Base-by-base conservation (phyloP, 1,140 invertebrate species). In the Megalopta genalis region DNA sequence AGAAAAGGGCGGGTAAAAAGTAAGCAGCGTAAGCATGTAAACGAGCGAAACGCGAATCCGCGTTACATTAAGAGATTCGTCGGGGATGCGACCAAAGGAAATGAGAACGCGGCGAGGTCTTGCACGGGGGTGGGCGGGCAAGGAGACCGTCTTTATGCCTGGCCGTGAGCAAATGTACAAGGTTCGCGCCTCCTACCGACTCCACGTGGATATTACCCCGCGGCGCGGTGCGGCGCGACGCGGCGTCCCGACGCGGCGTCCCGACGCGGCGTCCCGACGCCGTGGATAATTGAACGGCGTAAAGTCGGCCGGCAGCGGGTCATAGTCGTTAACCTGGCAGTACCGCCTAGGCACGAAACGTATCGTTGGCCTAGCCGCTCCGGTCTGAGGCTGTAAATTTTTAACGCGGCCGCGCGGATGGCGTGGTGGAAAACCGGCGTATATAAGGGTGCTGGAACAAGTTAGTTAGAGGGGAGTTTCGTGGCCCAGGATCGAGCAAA, bases 251-350 rank as follows among this genome's bases (percentile, higher is more conserved):
- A n/a, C 32, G 32, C 32, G 32, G 32, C 32, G 32, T 1, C n/a
- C 74, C 63, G 67, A 37, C 59, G 54, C 23, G 62, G 54, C 59
- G 46, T 23, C n/a, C 65, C 68, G 63, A 60, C 75, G 57, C 77
- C 39, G 46, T 27, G 69, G 78, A 85, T 85, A 85, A 85, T 85
- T 85, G 83, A 84, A 85, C 69, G 66, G 74, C 74, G 74, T 63
- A 69, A 80, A 60, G 80, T 77, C 74, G 69, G 49, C 77, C 77
- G 62, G 60, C 70, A 66, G 69, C 69, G 63, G 67, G 74, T 74
- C 74, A 70, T 70, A 69, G 32, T 74, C 78, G 83, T 85, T 85
- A 84, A 75, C 66, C 65, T 71, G 76, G 64, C 72, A 63, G 75
- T 80, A 70, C 66, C 78, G 83, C 52, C 52, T 74, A 57, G 71